These are phyloP conservation scores for Mionectes olivaceus DNA, from an alignment of 2,797 vertebrate species.

Conservation along the genomic window DNA sequence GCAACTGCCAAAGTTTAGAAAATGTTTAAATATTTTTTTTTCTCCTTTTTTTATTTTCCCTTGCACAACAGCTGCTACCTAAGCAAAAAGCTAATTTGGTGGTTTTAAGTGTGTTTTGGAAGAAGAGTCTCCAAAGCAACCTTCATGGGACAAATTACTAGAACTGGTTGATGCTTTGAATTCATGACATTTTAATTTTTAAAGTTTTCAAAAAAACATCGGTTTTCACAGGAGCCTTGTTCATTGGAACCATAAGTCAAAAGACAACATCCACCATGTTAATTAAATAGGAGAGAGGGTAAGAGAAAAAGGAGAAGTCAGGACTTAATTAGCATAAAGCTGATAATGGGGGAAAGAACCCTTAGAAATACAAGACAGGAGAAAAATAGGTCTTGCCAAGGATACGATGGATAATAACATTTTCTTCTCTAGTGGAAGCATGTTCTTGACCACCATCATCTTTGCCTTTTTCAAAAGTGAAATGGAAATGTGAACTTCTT, in stretches of 20 bases:
- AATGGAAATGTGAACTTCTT: not conserved
- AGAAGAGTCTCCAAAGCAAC: conserved; percentile 5
- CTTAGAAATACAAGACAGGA: not conserved
- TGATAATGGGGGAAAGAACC: not conserved
- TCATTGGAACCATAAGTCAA: not conserved
- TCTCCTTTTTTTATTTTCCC: not conserved
- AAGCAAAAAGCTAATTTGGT: not conserved
- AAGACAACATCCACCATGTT: not conserved
- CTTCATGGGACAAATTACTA: not conserved
- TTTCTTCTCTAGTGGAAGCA: not conserved
- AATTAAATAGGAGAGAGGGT: not conserved
- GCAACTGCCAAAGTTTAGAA: not conserved
- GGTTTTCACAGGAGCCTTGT: not conserved
- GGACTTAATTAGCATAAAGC: not conserved
- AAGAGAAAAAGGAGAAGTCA: not conserved
- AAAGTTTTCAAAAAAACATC: not conserved
- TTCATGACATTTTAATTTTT: conserved; percentile 40
- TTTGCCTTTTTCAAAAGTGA: not conserved
- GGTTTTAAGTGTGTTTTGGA: not conserved
- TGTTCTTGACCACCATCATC: not conserved
- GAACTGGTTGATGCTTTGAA: not conserved
- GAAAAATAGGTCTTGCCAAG: not conserved
- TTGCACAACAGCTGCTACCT: not conserved
- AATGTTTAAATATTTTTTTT: not conserved
- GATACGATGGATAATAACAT: not conserved